phyloP scores from a whole-genome alignment of 2,797 vertebrate species.

The Mionectes olivaceus region DNA sequence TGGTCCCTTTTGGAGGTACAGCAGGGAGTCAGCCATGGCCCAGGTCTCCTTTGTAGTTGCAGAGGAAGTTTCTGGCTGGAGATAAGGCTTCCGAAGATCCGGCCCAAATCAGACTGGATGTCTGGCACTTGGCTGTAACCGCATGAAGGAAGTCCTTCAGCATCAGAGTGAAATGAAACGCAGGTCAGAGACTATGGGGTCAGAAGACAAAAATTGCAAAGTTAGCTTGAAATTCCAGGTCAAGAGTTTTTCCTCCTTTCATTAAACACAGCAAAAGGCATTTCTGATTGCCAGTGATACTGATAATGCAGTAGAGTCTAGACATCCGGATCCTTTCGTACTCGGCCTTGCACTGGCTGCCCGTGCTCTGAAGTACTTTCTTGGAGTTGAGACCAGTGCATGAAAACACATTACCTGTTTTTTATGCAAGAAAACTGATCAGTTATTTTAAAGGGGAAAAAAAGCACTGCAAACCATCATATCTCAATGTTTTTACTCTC shows the following conservation, averaged over 20 bases:
- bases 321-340: not conserved
- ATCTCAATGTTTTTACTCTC: not conserved
- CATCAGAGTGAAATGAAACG: not conserved
- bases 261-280: constrained; percentile 33
- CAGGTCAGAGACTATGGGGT: constrained; percentile 38
- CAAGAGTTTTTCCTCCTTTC: constrained; percentile 55
- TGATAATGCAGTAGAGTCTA: not conserved
- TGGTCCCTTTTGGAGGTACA: not conserved
- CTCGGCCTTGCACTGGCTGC: not conserved
- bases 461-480: not conserved
- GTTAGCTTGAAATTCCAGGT: constrained; percentile 47
- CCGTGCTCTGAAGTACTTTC: not conserved
- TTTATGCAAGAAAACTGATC: not conserved
- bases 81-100: constrained; percentile 43
- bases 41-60: constrained; percentile 40
- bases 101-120: not conserved
- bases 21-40: not conserved
- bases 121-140: not conserved
- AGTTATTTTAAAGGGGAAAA: not conserved
- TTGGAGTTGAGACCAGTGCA: not conserved
- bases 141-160: not conserved
- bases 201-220: constrained; percentile 43
- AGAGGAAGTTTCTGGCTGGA: constrained; percentile 56
- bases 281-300: constrained; percentile 13
- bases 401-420: not conserved